These are phyloP conservation scores for Standfussiana lucernea DNA, from an alignment of 2,888 invertebrate species.

Conservation along the genomic window DNA sequence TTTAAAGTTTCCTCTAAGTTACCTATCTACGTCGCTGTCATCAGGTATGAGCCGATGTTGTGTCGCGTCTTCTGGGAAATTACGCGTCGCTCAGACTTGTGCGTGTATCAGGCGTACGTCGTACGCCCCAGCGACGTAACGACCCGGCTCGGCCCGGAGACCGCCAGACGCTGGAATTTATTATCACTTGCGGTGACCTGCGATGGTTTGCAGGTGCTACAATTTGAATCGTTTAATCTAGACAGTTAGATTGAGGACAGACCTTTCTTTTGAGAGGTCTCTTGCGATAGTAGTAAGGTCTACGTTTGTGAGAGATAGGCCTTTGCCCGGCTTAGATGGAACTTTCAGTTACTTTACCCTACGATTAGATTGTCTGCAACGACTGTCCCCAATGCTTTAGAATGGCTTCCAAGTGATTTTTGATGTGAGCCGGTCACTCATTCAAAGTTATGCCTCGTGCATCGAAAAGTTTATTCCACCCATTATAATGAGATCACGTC, in stretches of 20 bases:
- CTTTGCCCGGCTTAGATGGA: background rate
- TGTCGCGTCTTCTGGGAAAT: conserved; percentile 57
- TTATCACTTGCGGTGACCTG: conserved; percentile 8
- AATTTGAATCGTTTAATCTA: conserved; percentile 10
- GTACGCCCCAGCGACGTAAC: conserved; percentile 5
- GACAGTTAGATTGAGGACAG: background rate
- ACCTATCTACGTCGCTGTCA: background rate
- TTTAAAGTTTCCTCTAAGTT: conserved; percentile 5
- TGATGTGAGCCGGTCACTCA: background rate
- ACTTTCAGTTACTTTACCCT: background rate
- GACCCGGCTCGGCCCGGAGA: background rate
- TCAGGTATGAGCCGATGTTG: conserved; percentile 32
- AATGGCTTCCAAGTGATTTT: background rate
- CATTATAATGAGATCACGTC: background rate
- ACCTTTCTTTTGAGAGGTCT: background rate
- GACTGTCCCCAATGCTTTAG: background rate
- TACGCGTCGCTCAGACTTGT: conserved; percentile 32
- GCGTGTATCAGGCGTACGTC: conserved; percentile 11
- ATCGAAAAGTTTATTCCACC: background rate
- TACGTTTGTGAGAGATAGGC: background rate
- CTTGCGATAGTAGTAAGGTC: background rate
- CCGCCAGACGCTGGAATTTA: conserved; percentile 17
- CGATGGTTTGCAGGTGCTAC: background rate
- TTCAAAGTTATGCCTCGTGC: background rate
- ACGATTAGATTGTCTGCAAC: too few species aligned